Base-by-base conservation (phyloP, 2,113 vertebrate genomes). In the Vulpes lagopus region DNA sequence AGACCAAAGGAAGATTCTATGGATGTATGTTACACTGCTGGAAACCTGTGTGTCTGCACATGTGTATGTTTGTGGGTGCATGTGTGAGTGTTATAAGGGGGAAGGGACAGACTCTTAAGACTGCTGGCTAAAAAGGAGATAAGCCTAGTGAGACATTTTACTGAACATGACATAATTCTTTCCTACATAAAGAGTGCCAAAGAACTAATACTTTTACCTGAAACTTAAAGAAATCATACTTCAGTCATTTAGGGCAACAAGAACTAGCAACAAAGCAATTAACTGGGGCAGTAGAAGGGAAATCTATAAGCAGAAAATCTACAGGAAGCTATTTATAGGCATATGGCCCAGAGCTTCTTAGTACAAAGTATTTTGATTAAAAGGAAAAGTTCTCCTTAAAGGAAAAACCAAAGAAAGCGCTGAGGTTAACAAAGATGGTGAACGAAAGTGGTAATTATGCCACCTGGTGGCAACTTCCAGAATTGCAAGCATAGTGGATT, bases 401-500 rank as follows among this genome's bases (percentile, higher is more conserved):
- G 74, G 38, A 67, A 84, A 80, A 95, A 71, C 5, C 22, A 91
- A 60, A 91, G 53, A 79, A 96, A 95, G 38, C 4, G 55, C 49
- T 73, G 55, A 82, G n/a, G 30, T 95, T 73, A 89, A 85, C 16
- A 86, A 85, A 89, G 22, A 27, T 78, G 16, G 38, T 89, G 43
- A 35, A 6, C 88, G 27, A 97, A 90, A 92, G 20, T 62, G 79
- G 23, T 92, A 49, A 87, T 51, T 62, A 69, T 74, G 11, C 57
- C 74, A 79, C 69, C 69, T 95, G 67, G 81, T 88, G 93, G 76
- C 51, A 94, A 4, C 76, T 69, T 79, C 22, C n/a, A 88, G 43
- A 96, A 96, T 96, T 97, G 84, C 43, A 96, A 95, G 84, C 83
- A 97, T 57, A 97, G 93, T n/a, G 11, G 23, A 69, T 57, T 82